Evolutionary conservation across 2,113 vertebrate species (phyloP), one percentile per base, ranked within the genome.

Genomic region (Psettodes erumei): DNA sequence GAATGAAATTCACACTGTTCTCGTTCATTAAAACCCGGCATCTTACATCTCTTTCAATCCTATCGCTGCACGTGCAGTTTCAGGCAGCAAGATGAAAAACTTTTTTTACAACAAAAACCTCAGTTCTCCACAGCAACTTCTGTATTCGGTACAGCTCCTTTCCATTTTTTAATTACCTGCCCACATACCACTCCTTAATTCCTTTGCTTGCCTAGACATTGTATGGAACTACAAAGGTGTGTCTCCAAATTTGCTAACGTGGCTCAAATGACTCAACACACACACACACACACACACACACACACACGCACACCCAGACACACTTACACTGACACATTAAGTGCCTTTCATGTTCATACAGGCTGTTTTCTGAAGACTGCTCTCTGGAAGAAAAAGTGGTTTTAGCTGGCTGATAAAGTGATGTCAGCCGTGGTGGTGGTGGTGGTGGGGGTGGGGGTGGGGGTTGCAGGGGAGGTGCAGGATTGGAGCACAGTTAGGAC

Each of bases 121-220:
- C 6, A 19, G 15, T 60, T 30, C 9, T 38, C 63, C 3, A 35
- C 28, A 35, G n/a, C 27, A 40, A 25, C 10, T 65, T 67, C 32
- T 25, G 12, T 28, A 40, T 61, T 66, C 4, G 2, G 12, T 48
- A 7, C 51, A 45, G 59, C 48, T 69, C 54, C 37, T 68, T 79
- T 56, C 18, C 48, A 63, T 43, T 79, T 35, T 56, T 65, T 77
- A 67, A 82, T 85, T 77, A 23, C 47, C 56, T 69, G 10, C 58
- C 78, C 58, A 9, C 50, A 67, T 60, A 71, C 88, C 90, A 73
- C 93, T 84, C 92, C 93, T 75, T 92, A 79, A 94, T 94, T 93
- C 91, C 91, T 90, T 28, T 63, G 80, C 93, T 85, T 93, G 92
- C 87, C 92, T 71, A 82, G 88, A 91, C 91, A 92, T 59, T 81